Evolutionary conservation across 1,140 invertebrate genomes (phyloP).

Genomic region (Tetranychus urticae): DNA sequence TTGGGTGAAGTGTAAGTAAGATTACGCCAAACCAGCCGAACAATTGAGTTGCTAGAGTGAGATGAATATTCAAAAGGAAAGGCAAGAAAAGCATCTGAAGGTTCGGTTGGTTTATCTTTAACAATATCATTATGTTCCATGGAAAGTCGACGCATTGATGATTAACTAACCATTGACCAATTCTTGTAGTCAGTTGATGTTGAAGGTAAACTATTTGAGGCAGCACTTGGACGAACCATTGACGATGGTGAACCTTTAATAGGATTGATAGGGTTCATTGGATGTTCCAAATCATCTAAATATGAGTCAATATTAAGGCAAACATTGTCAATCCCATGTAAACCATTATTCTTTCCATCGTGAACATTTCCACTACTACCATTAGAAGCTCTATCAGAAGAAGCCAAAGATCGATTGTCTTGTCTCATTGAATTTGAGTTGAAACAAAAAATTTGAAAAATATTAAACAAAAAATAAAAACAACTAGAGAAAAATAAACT

Average conservation of each 20-base stretch:
- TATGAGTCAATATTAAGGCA: not conserved
- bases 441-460: too few species aligned
- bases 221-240: not conserved
- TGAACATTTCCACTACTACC: too few species aligned
- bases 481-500: too few species aligned
- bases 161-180: not conserved
- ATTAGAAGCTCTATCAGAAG: too few species aligned
- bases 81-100: not conserved
- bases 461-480: too few species aligned
- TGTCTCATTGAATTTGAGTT: too few species aligned
- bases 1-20: not conserved
- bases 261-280: not conserved
- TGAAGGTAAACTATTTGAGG: not conserved
- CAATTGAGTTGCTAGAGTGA: not conserved
- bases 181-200: not conserved
- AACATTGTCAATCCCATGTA: not conserved
- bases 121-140: not conserved
- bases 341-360: not conserved
- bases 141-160: not conserved
- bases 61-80: not conserved
- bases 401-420: too few species aligned
- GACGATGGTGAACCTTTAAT: not conserved
- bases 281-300: not conserved
- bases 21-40: not conserved
- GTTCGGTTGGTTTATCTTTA: not conserved